phyloP scores from a whole-genome alignment of 2,888 invertebrate genomes.

The Caenorhabditis doughertyi region DNA sequence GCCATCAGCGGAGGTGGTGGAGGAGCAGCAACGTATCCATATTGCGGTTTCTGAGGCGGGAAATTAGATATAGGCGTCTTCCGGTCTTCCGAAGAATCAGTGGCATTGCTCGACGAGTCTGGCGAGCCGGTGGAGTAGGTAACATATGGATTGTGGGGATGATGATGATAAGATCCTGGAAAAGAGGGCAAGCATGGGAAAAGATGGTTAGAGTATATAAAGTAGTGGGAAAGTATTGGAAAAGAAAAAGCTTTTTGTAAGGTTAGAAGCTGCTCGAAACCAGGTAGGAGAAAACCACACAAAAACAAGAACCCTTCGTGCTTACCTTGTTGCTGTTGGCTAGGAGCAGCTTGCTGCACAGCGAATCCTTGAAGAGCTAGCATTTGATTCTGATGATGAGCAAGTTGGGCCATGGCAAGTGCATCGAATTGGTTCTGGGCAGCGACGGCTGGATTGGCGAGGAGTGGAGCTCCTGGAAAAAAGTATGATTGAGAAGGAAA shows the following conservation, averaged over 20 bases:
- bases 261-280: too few relatives aligned
- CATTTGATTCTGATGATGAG: slow-evolving; percentile 53
- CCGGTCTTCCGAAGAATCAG: slow-evolving; percentile 30
- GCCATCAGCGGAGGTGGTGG: neutral
- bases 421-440: slow-evolving; percentile 47
- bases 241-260: slow-evolving; percentile 8
- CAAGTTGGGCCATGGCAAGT: slow-evolving; percentile 51
- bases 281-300: neutral
- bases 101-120: slow-evolving; percentile 50
- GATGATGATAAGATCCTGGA: slow-evolving; percentile 34
- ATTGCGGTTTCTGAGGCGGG: neutral
- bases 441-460: slow-evolving; percentile 21
- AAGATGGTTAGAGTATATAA: slow-evolving; percentile 17
- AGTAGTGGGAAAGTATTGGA: neutral
- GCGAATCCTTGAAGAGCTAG: slow-evolving; percentile 61
- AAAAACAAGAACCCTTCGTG: neutral
- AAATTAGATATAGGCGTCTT: neutral
- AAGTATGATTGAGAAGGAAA: neutral
- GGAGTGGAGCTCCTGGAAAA: slow-evolving; percentile 39
- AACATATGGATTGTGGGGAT: slow-evolving; percentile 14
- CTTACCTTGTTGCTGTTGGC: slow-evolving; percentile 57
- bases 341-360: slow-evolving; percentile 44
- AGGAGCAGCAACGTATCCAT: slow-evolving; percentile 5
- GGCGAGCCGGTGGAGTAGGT: slow-evolving; percentile 57
- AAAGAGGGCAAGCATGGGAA: slow-evolving; percentile 34